Percentiles rank a stretch among this genome's conserved stretches.
phyloP scores from a whole-genome alignment of 2,113 vertebrate species.

The Tangachromis dhanisi region DNA sequence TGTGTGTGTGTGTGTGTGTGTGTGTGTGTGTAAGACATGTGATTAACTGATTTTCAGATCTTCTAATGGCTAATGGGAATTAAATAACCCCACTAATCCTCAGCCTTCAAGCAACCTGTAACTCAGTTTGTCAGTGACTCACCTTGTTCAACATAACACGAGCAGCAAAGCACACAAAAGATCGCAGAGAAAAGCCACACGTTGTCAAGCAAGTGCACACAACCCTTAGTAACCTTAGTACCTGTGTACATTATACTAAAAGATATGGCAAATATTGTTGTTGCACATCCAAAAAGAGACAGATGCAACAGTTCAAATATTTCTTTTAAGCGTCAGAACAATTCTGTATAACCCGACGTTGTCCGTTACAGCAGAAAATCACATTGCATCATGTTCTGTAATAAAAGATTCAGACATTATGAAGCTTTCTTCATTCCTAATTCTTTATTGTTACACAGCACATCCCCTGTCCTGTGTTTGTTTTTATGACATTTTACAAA shows the following conservation, averaged over 20 bases:
- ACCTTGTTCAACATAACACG: not conserved
- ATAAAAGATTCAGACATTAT: not conserved
- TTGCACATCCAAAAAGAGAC: not conserved
- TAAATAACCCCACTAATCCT: slow-evolving; percentile 45
- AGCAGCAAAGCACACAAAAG: not conserved
- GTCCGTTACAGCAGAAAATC: not conserved
- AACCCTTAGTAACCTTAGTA: not conserved
- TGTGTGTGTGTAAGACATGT: slow-evolving; percentile 11
- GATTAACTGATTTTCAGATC: slow-evolving; percentile 41
- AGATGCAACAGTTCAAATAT: not conserved
- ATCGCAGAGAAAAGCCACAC: not conserved
- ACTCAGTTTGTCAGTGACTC: slow-evolving; percentile 8
- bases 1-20: slow-evolving; percentile 16
- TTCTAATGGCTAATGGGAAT: slow-evolving; percentile 43
- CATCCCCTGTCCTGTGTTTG: not conserved
- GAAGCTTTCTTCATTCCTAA: not conserved
- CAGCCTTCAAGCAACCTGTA: slow-evolving; percentile 10
- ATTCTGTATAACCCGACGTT: not conserved
- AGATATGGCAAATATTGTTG: not conserved
- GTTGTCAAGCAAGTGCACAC: not conserved
- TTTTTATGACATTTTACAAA: not conserved
- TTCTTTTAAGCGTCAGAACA: not conserved
- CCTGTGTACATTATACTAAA: not conserved
- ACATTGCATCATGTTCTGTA: not conserved
- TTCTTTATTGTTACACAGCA: not conserved